Percentiles rank a stretch among this genome's conserved stretches.
Conservation (phyloP, 2,797 vertebrate species). For the Dromococcyx pavoninus region DNA sequence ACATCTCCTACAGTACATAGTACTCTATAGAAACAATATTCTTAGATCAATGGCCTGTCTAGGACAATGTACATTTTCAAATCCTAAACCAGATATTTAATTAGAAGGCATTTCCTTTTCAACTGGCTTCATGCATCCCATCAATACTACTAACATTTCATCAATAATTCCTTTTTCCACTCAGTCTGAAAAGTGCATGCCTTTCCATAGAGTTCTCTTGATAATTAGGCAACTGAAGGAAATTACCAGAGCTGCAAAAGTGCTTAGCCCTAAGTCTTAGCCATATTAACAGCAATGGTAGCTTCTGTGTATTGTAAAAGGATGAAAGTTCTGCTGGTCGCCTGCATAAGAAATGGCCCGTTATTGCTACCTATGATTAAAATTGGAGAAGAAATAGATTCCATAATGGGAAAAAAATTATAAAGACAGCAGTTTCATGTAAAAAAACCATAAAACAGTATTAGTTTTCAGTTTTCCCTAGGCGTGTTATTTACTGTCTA, state of each 20-base stretch:
- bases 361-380: background rate
- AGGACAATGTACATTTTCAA: background rate
- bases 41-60: background rate
- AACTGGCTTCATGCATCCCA: background rate
- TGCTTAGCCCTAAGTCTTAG: background rate
- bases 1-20: background rate
- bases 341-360: background rate
- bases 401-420: background rate
- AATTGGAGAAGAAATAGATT: background rate
- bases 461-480: background rate
- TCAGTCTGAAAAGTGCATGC: background rate
- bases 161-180: conserved; percentile 23
- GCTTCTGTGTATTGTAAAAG: background rate
- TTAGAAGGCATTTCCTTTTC: conserved; percentile 25
- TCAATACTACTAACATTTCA: background rate
- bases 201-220: background rate
- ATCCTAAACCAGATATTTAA: background rate
- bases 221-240: background rate
- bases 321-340: background rate
- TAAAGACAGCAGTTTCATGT: background rate
- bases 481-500: background rate
- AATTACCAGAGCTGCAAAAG: background rate
- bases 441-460: background rate
- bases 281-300: background rate
- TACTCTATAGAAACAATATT: background rate